Percentiles rank a stretch among this genome's conserved stretches.
These are phyloP conservation scores for Lepidochitona cinerea DNA, from an alignment of 2,888 invertebrate species.

Conservation along the genomic window DNA sequence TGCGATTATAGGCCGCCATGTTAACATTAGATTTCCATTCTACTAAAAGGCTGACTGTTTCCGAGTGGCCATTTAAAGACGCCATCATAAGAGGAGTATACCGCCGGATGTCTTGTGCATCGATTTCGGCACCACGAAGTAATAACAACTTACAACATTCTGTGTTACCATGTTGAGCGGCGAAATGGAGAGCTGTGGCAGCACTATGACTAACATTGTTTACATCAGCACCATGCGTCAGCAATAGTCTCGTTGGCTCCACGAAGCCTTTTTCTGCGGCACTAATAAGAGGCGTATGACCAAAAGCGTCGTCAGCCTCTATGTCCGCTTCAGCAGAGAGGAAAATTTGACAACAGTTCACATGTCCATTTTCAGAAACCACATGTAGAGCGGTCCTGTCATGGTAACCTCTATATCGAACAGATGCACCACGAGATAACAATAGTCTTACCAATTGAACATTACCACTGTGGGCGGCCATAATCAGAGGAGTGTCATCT, in stretches of 20 bases:
- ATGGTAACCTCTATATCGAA: constrained; percentile 53
- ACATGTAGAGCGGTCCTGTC: constrained; percentile 61
- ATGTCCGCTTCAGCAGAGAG: constrained; percentile 53
- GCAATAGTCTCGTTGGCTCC: constrained; percentile 49
- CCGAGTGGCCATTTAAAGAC: constrained; percentile 56
- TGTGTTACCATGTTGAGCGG: constrained; percentile 56
- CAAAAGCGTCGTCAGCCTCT: constrained; percentile 60
- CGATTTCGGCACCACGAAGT: constrained; percentile 59
- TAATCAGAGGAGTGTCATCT: constrained; percentile 61
- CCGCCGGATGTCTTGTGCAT: constrained; percentile 62
- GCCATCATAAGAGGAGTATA: constrained; percentile 69
- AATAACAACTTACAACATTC: constrained; percentile 54
- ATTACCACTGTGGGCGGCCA: constrained; percentile 58
- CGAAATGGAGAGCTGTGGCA: constrained; percentile 58
- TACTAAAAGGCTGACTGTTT: constrained; percentile 53
- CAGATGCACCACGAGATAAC: constrained; percentile 51
- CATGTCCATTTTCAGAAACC: constrained; percentile 60
- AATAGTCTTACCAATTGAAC: constrained; percentile 56
- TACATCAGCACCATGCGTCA: constrained; percentile 54
- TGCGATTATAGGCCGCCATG: constrained; percentile 57
- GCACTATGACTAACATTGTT: constrained; percentile 59
- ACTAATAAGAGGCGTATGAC: constrained; percentile 58
- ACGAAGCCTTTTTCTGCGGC: constrained; percentile 61
- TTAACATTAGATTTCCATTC: constrained; percentile 58
- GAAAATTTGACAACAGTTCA: constrained; percentile 49